Base-by-base conservation (phyloP, 23 tunicate species). In the Diplosoma virens region DNA sequence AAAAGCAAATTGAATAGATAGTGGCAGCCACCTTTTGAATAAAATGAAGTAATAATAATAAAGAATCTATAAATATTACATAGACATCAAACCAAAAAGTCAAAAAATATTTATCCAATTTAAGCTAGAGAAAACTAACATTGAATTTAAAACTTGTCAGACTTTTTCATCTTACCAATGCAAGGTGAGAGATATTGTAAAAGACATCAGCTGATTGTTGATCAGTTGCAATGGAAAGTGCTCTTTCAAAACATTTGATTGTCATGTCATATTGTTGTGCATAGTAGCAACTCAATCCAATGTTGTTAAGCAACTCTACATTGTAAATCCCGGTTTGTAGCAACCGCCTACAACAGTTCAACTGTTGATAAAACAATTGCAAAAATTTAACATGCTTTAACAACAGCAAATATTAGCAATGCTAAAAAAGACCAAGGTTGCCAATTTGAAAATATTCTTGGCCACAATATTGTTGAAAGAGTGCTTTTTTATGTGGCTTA, bases 211-310 rank as follows among this genome's bases (percentile, higher is more conserved):
- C 91, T 1, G 75, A 31, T 58, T 92, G 82, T 32, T 71, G 76
- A 59, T 85, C 97, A 30, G 82, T 69, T 1, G 92, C 97, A 5
- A 92, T 25, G 11, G 34, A 33, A 7, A 92, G 30, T 33, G 97
- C 97, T 22, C 92, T 70, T 46, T 92, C 97, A 59, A 92, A 92
- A 36, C 97, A 92, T 47, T 85, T 85, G 46, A 92, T 33, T 16
- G 97, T 92, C 75, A 84, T 80, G 72, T 92, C 97, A 58, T 92
- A 85, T 21, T 92, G 97, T 48, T 92, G 97, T 7, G 97, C 97
- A 50, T 80, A 92, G 78, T 25, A 92, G 41, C 97, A 92, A 47
- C 97, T 80, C 67, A 92, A 35, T 0, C 82, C 97, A 31, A 92
- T 58, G 30, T 92, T 92, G 74, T 92, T 92, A 37, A 92, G 85